These are phyloP conservation scores for Dryobates pubescens DNA, from an alignment of 2,797 vertebrate genomes.

Conservation along the genomic window DNA sequence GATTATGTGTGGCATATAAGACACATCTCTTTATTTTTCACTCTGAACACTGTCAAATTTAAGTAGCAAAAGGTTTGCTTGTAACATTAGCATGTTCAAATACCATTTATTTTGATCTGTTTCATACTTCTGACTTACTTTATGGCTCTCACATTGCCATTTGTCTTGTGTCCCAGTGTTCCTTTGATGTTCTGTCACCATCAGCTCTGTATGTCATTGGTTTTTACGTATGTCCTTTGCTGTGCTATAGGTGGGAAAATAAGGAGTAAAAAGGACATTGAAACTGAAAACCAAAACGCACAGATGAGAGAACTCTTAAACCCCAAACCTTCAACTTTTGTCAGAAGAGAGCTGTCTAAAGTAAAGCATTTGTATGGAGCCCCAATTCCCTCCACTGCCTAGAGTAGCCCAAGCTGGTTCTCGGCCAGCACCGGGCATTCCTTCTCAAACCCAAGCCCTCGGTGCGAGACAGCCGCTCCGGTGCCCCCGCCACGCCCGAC, in stretches of 20 bases:
- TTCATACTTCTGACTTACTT: background rate
- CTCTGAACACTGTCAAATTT: background rate
- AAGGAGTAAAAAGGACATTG: background rate
- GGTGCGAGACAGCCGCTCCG: background rate
- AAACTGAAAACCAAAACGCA: background rate
- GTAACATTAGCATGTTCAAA: background rate
- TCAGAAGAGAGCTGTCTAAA: background rate
- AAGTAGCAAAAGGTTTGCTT: background rate
- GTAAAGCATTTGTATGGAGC: accelerated
- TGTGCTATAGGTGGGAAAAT: background rate
- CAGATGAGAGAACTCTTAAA: background rate
- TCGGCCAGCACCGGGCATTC: accelerated
- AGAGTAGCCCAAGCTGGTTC: accelerated
- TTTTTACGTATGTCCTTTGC: background rate
- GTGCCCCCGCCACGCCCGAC: background rate
- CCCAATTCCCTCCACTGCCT: accelerated
- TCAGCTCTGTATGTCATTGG: background rate
- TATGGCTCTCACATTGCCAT: background rate
- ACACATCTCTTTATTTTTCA: background rate
- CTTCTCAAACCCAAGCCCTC: background rate
- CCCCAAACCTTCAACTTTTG: background rate
- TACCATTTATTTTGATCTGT: background rate
- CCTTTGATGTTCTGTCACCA: background rate
- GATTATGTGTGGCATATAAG: background rate
- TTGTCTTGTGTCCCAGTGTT: background rate